phyloP scores from a whole-genome alignment of 2,888 invertebrate genomes.

The Chromoteleia sp. region DNA sequence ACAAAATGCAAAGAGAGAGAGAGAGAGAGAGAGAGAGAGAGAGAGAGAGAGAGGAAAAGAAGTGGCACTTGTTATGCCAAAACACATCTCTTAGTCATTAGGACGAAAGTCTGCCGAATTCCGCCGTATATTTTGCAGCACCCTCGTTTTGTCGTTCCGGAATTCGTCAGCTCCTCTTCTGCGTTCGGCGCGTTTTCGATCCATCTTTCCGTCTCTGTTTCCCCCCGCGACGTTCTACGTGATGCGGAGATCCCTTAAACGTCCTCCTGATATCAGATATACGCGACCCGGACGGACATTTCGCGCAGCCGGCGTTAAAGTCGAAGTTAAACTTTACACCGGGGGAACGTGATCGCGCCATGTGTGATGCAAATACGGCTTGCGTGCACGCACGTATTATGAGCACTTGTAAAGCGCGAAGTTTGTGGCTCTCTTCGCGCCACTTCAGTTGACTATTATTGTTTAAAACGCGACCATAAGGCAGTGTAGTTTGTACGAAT shows the following conservation, averaged over 20 bases:
- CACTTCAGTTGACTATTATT: slow-evolving; percentile 29
- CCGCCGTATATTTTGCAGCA: slow-evolving; percentile 32
- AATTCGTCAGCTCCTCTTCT: slow-evolving; percentile 55
- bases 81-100: slow-evolving; percentile 79
- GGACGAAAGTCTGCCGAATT: slow-evolving; percentile 62
- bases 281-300: slow-evolving; percentile 80
- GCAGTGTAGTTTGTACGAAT: neutral
- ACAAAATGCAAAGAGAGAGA: slow-evolving; percentile 1
- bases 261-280: slow-evolving; percentile 67
- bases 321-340: slow-evolving; percentile 83
- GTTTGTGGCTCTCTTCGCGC: slow-evolving; percentile 72
- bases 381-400: slow-evolving; percentile 75
- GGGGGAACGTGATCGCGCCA: slow-evolving; percentile 78
- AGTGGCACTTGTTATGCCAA: slow-evolving; percentile 71
- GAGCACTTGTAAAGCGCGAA: slow-evolving; percentile 78
- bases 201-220: slow-evolving; percentile 44
- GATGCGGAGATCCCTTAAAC: slow-evolving; percentile 57
- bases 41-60: neutral
- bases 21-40: slow-evolving; percentile 3
- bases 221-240: slow-evolving; percentile 17
- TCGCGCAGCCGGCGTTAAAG: slow-evolving; percentile 82
- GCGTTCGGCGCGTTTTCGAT: slow-evolving; percentile 48
- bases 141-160: slow-evolving; percentile 45
- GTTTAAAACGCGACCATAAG: neutral
- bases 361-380: slow-evolving; percentile 79